These are phyloP conservation scores for Protophormia terraenovae DNA, from an alignment of 2,888 invertebrate genomes.

Conservation along the genomic window DNA sequence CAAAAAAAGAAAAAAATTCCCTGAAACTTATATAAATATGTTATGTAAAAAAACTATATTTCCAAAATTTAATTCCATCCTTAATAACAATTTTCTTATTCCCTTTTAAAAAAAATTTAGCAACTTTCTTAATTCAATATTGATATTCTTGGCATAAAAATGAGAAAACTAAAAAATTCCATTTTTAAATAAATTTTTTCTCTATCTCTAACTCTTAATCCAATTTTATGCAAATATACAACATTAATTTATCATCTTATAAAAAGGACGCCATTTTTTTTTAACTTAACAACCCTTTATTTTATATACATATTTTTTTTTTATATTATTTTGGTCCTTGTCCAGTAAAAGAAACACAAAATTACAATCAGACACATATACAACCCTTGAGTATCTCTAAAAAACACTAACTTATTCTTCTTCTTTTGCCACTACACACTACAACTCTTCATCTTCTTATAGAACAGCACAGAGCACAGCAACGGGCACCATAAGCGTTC, in stretches of 20 bases:
- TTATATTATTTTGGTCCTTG: conserved; percentile 13
- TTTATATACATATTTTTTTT: neutral
- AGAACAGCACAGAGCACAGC: neutral
- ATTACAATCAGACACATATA: neutral
- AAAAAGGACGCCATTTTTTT: conserved; percentile 67
- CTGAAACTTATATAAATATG: too few relatives aligned
- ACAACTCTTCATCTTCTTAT: conserved; percentile 51
- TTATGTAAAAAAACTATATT: too few relatives aligned
- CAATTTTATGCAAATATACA: conserved; percentile 63
- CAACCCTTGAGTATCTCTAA: conserved; percentile 53
- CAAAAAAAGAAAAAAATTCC: too few relatives aligned
- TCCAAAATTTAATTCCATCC: too few relatives aligned
- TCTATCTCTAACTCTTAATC: conserved; percentile 57
- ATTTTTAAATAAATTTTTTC: conserved; percentile 2
- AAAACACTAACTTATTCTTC: conserved; percentile 52
- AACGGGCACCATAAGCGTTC: conserved; percentile 22
- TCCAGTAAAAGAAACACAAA: conserved; percentile 37
- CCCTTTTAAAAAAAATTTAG: neutral
- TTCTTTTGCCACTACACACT: conserved; percentile 19
- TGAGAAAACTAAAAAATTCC: neutral
- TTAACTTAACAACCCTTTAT: conserved; percentile 64
- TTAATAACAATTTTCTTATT: too few relatives aligned
- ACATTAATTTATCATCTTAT: conserved; percentile 66
- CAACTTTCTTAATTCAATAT: neutral
- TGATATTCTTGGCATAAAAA: neutral